phyloP scores from a whole-genome alignment of 2,113 vertebrate species.

The Sinocyclocheilus grahami region DNA sequence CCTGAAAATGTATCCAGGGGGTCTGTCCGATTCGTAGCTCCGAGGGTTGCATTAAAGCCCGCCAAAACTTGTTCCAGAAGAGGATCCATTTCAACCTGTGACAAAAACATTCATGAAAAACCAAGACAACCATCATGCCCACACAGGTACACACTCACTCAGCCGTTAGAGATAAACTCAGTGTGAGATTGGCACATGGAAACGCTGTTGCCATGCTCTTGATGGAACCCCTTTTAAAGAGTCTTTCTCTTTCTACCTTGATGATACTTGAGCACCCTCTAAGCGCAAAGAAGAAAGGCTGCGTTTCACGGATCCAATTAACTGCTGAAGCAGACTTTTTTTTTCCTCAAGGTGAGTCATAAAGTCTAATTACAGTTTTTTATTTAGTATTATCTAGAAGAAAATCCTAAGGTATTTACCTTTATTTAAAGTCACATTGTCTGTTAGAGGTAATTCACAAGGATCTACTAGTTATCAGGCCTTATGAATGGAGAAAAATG shows the following conservation, averaged over 20 bases:
- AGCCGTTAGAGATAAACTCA: slow-evolving; percentile 14
- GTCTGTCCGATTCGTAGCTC: slow-evolving; percentile 66
- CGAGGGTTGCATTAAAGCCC: slow-evolving; percentile 37
- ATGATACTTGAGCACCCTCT: slow-evolving; percentile 68
- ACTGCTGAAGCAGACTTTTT: background rate
- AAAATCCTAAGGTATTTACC: background rate
- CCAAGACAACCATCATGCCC: background rate
- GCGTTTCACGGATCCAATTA: background rate
- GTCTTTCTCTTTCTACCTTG: slow-evolving; percentile 62
- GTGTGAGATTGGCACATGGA: slow-evolving; percentile 51
- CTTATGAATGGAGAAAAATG: background rate
- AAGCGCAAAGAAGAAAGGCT: slow-evolving; percentile 62
- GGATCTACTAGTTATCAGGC: background rate
- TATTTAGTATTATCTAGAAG: background rate
- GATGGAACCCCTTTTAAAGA: slow-evolving; percentile 60
- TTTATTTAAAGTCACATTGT: background rate
- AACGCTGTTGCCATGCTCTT: slow-evolving; percentile 72
- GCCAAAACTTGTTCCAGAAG: slow-evolving; percentile 59
- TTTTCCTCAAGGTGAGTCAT: background rate
- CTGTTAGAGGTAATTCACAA: background rate
- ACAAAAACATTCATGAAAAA: slow-evolving; percentile 20
- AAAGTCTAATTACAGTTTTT: background rate
- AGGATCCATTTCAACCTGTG: slow-evolving; percentile 65
- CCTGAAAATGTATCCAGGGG: slow-evolving; percentile 73
- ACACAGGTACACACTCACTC: background rate